Base-by-base conservation (phyloP, 1,140 invertebrate species). In the Vanessa atalanta region DNA sequence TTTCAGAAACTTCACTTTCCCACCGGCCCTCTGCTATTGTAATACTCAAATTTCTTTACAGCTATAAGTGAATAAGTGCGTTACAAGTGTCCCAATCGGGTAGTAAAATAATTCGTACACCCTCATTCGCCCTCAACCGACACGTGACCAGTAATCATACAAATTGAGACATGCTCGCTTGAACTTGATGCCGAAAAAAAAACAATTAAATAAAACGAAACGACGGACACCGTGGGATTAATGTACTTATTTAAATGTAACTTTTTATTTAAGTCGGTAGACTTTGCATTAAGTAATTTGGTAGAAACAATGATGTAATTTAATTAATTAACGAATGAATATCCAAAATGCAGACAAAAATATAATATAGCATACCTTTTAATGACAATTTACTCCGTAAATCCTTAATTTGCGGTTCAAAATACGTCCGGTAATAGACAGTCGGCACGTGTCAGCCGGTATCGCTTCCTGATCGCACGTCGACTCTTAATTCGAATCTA, bases 151-250 rank as follows among this genome's bases (percentile, higher is more conserved):
- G 79, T 75, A 88, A 88, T 87, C 84, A 88, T 75, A 83, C 84
- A 87, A 87, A 88, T 88, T 85, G 87, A 79, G 82, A 83, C 79
- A 85, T 78, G 84, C 82, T 81, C 81, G 73, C 76, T 86, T 86
- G 76, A 84, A 81, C 79, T 60, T 47, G 51, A 71, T 71, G 68
- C 43, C 47, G 51, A 70, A 20, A 72, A 77, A 31, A 82, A 74
- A 77, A 73, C 23, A 16, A 23, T 23, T 12, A 16, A 57, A 57
- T 57, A 23, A 23, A 23, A 57, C n/a, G 20, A 26, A 14, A 16
- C 14, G 43, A 65, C 20, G 11, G 23, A 57, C 23, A 65, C 16
- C 50, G 50, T 65, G 63, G 31, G 50, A 51, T n/a, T 51, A 15
- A 51, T 51, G 7, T 43, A 43, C 37, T 43, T 11, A 43, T 43